Conservation (phyloP, 1,140 invertebrate species). For the Ylistrum balloti region DNA sequence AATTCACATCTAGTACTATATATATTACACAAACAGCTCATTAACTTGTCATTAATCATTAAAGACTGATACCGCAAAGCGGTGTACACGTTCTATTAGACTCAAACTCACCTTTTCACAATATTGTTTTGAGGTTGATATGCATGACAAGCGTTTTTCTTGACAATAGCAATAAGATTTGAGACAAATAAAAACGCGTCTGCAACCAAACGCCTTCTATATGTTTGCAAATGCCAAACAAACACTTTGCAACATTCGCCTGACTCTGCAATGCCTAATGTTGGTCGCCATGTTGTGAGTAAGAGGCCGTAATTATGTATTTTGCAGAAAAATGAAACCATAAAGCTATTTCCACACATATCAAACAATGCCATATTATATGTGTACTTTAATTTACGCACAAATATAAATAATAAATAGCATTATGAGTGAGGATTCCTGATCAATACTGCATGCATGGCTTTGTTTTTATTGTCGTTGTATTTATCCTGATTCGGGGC, state of each 20-base stretch:
- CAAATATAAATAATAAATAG: neutral
- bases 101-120: neutral
- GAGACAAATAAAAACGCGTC: neutral
- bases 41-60: too few relatives aligned
- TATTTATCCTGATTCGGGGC: slow-evolving; percentile 16
- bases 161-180: neutral
- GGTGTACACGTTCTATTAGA: too few relatives aligned
- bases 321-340: neutral
- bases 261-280: neutral
- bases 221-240: neutral
- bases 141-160: neutral
- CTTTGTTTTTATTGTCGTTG: neutral
- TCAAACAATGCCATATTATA: neutral
- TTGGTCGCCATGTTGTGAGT: slow-evolving; percentile 18
- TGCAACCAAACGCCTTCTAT: neutral
- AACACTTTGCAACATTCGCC: neutral
- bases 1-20: too few relatives aligned
- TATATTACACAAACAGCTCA: too few relatives aligned
- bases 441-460: neutral
- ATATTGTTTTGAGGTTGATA: neutral
- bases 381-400: neutral
- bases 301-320: slow-evolving; percentile 10
- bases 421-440: neutral
- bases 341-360: neutral
- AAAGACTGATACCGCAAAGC: too few relatives aligned